A percentile compares a stretch with the other conserved stretches of the same genome.
Conservation (phyloP, 2,888 invertebrate genomes). For the Idaea aversata region DNA sequence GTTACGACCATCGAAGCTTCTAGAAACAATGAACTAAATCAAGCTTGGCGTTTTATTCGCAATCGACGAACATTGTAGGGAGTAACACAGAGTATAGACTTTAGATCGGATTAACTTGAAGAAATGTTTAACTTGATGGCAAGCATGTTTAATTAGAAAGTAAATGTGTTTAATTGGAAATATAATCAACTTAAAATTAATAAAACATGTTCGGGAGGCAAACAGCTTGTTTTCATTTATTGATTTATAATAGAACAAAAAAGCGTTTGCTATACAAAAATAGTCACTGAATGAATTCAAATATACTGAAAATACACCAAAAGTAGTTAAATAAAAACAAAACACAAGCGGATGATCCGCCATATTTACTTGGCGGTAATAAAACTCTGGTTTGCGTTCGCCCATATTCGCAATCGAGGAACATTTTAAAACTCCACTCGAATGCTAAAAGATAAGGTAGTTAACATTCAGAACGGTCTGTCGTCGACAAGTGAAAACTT, state of each 20-base stretch:
- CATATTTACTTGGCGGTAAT: background rate
- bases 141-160: too few species aligned
- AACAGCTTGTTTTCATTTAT: too few species aligned
- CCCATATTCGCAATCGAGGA: background rate
- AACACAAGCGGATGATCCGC: too few species aligned
- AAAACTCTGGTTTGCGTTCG: background rate
- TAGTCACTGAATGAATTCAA: background rate
- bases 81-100: background rate
- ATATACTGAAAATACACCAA: background rate
- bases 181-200: too few species aligned
- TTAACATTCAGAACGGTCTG: background rate
- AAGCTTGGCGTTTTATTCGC: background rate
- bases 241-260: too few species aligned
- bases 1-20: background rate
- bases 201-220: too few species aligned
- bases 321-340: background rate
- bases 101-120: too few species aligned
- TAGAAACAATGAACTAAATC: conserved; percentile 1
- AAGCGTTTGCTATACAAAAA: too few species aligned
- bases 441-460: background rate
- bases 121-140: too few species aligned
- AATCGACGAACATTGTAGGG: background rate
- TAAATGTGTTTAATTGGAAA: too few species aligned
- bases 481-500: background rate
- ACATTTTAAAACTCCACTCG: conserved; percentile 1